Evolutionary conservation across 2,113 vertebrate species (phyloP).

Genomic region (Furnarius figulus): DNA sequence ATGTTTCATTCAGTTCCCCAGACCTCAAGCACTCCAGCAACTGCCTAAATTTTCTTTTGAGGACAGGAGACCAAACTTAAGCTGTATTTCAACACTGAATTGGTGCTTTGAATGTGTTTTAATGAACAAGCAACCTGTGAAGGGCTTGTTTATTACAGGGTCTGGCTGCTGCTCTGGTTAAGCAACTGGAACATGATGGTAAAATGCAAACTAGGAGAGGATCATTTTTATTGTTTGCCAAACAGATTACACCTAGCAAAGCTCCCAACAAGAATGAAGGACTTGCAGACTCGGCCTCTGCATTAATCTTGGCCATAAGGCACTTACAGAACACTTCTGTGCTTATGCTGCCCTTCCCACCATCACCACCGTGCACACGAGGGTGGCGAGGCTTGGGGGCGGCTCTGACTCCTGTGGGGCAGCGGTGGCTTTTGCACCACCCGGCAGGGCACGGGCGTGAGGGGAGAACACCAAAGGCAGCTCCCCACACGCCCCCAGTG

Average conservation of each 20-base stretch:
- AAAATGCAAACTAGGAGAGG: not conserved
- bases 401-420: fast-evolving
- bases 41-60: not conserved
- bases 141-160: not conserved
- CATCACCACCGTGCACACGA: fast-evolving
- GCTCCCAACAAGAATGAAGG: not conserved
- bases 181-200: not conserved
- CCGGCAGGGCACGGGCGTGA: no score
- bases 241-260: not conserved
- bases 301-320: not conserved
- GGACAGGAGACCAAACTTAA: not conserved
- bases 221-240: not conserved
- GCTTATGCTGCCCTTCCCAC: not conserved
- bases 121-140: not conserved
- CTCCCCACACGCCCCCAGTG: no score
- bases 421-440: no score
- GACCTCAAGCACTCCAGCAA: not conserved
- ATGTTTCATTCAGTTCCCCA: not conserved
- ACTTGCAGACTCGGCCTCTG: not conserved
- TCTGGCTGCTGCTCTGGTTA: not conserved
- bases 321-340: not conserved
- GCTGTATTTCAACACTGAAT: not conserved
- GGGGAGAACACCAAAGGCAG: no score
- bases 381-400: fast-evolving
- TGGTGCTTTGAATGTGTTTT: not conserved